Conservation (phyloP, 2,113 vertebrate species). For the Apodemus sylvaticus region DNA sequence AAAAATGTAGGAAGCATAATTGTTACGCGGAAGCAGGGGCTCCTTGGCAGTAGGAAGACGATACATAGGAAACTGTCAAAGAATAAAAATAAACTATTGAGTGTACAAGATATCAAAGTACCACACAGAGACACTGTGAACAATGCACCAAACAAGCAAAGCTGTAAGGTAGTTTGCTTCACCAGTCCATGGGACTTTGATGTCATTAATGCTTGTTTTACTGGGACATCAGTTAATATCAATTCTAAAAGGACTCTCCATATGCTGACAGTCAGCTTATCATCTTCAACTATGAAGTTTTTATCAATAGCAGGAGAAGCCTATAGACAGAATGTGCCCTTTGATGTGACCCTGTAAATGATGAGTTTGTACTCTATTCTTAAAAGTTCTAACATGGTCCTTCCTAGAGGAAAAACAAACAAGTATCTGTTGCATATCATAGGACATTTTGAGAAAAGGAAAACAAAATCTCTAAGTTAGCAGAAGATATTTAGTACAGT, state of each 20-base stretch:
- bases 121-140: neutral
- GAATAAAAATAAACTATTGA: neutral
- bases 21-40: neutral
- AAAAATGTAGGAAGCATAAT: neutral
- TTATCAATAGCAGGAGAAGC: neutral
- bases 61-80: neutral
- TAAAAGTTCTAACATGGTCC: neutral
- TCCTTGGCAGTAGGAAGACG: neutral
- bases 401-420: constrained; percentile 8
- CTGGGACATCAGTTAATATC: neutral
- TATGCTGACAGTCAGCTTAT: fast-evolving
- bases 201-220: neutral
- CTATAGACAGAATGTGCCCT: neutral
- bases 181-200: neutral
- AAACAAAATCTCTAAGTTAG: neutral
- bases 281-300: neutral
- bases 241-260: neutral
- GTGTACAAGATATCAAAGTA: neutral
- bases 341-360: neutral
- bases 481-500: neutral
- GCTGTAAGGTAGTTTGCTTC: neutral
- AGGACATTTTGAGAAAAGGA: neutral
- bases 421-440: neutral
- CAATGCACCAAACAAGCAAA: neutral
- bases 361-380: neutral